Conservation (phyloP, 2,797 vertebrate species). For the Hirundo rustica region DNA sequence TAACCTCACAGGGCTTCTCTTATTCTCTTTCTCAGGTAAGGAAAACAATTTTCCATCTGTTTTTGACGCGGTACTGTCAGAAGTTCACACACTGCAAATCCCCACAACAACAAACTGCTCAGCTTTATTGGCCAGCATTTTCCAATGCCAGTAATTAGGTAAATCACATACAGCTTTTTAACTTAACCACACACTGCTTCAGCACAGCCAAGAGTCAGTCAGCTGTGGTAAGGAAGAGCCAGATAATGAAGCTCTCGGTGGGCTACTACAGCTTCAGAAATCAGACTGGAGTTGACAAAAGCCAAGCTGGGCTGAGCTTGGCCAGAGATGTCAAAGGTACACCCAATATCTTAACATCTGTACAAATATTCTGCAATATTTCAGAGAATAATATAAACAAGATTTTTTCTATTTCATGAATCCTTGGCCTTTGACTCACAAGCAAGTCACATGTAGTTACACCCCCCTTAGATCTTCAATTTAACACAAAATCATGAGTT, state of each 20-base stretch:
- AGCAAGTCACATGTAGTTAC: neutral
- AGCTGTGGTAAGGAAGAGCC: neutral
- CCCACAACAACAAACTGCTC: neutral
- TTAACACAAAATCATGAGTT: neutral
- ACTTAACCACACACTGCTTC: neutral
- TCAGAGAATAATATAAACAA: neutral
- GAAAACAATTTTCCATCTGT: neutral
- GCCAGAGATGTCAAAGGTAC: neutral
- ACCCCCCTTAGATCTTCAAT: neutral
- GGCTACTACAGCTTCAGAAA: neutral
- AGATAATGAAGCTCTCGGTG: neutral
- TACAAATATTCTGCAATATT: neutral
- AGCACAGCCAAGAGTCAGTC: neutral
- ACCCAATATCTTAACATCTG: neutral
- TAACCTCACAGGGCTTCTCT: neutral
- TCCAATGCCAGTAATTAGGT: neutral
- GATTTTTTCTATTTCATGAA: neutral
- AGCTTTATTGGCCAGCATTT: neutral
- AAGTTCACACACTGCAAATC: neutral
- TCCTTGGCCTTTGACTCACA: neutral
- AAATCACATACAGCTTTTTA: neutral
- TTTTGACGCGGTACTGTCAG: neutral
- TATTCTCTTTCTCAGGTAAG: neutral
- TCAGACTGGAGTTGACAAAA: neutral
- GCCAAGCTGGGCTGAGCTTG: neutral